Evolutionary conservation across 2,888 invertebrate species (phyloP).

Genomic region (Hylaea fasciaria): DNA sequence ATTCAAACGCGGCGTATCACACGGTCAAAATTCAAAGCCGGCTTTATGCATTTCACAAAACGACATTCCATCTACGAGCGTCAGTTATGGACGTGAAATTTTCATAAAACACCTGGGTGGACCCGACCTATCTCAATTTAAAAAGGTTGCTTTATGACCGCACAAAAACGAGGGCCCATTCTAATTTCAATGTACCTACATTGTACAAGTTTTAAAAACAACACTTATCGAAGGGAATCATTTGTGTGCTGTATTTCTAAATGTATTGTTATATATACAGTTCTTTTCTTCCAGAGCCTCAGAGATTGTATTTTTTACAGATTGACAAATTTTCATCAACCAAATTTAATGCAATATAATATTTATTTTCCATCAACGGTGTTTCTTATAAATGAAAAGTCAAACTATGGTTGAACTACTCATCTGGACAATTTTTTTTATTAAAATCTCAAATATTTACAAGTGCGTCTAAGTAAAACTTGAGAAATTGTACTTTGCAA

Average conservation of each 20-base stretch:
- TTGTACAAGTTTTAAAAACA: neutral
- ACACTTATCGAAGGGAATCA: neutral
- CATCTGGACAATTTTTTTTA: too few relatives aligned
- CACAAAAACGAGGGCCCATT: conserved; percentile 43
- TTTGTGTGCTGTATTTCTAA: too few relatives aligned
- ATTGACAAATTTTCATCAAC: too few relatives aligned
- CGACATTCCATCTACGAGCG: conserved; percentile 41
- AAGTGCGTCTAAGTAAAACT: neutral
- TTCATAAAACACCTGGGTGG: conserved; percentile 57
- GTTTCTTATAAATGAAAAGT: too few relatives aligned
- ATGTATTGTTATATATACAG: too few relatives aligned
- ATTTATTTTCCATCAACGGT: too few relatives aligned
- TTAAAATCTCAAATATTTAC: neutral
- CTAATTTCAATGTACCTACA: neutral
- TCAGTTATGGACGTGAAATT: conserved; percentile 55
- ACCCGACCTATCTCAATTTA: conserved; percentile 61
- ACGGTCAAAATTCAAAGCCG: conserved; percentile 39
- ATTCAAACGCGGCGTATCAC: conserved; percentile 37
- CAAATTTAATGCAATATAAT: too few relatives aligned
- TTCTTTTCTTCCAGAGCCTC: too few relatives aligned
- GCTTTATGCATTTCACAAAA: conserved; percentile 41
- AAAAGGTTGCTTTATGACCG: conserved; percentile 57
- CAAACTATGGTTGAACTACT: too few relatives aligned
- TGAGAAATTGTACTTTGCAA: conserved; percentile 12
- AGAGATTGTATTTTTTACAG: too few relatives aligned